A percentile compares a stretch with the other conserved stretches of the same genome.
Conservation (phyloP, 2,113 vertebrate species). For the Erpornis zantholeuca region DNA sequence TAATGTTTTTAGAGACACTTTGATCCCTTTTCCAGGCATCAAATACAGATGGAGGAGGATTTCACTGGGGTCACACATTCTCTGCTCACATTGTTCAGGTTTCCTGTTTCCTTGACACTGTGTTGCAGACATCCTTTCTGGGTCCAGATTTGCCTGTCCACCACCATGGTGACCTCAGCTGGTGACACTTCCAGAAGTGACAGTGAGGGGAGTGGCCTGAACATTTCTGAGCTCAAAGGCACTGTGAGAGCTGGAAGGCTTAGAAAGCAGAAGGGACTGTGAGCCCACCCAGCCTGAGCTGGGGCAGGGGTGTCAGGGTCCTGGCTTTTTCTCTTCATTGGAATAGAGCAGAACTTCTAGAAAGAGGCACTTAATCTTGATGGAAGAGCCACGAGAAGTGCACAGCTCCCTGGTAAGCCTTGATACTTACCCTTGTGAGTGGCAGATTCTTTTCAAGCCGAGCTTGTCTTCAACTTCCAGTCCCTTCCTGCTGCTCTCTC, state of each 20-base stretch:
- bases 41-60: neutral
- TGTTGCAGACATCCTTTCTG: slow-evolving; percentile 9
- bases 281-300: neutral
- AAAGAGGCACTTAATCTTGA: neutral
- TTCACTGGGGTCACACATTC: neutral
- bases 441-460: neutral
- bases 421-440: neutral
- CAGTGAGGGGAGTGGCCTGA: neutral
- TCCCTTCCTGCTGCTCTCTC: neutral
- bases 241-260: neutral
- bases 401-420: slow-evolving; percentile 1
- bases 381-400: neutral
- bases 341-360: neutral
- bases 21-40: neutral
- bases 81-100: neutral
- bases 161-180: neutral
- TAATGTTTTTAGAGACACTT: neutral
- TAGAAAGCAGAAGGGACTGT: neutral
- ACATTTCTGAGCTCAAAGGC: neutral
- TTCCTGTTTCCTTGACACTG: neutral
- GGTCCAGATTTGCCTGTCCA: neutral
- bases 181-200: neutral
- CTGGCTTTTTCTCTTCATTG: neutral
- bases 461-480: neutral
- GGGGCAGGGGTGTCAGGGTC: neutral